A percentile compares a stretch with the other conserved stretches of the same genome.
Conservation (phyloP, 1,140 invertebrate genomes). For the Cydia pomonella region DNA sequence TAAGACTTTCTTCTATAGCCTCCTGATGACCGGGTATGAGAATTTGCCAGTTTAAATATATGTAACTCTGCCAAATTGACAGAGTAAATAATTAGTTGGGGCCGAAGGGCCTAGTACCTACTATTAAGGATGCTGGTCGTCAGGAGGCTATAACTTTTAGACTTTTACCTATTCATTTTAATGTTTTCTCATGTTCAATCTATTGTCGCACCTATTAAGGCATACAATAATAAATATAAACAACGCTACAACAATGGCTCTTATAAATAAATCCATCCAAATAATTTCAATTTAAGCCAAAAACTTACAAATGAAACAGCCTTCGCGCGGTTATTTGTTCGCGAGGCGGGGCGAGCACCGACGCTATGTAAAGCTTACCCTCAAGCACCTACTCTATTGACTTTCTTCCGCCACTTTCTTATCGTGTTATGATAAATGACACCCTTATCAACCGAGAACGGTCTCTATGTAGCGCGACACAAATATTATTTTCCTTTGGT, state of each 20-base stretch:
- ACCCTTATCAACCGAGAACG: slow-evolving; percentile 37
- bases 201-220: neutral
- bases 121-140: too few species aligned
- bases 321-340: slow-evolving; percentile 45
- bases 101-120: too few species aligned
- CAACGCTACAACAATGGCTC: neutral
- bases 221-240: neutral
- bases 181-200: too few species aligned
- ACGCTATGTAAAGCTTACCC: slow-evolving; percentile 62
- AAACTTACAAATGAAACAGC: slow-evolving; percentile 33
- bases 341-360: slow-evolving; percentile 56
- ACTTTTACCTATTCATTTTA: too few species aligned
- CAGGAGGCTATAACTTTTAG: too few species aligned
- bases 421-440: slow-evolving; percentile 73
- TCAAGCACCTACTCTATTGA: slow-evolving; percentile 76
- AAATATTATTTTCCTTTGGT: slow-evolving; percentile 46
- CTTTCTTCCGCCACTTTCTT: slow-evolving; percentile 77
- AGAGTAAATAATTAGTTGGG: too few species aligned
- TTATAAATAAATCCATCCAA: slow-evolving; percentile 25
- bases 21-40: too few species aligned
- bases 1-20: too few species aligned
- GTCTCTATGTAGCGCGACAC: slow-evolving; percentile 39
- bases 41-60: too few species aligned
- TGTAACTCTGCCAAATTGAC: too few species aligned
- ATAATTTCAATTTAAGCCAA: slow-evolving; percentile 31